Evolutionary conservation across 1,140 invertebrate genomes (phyloP).

Genomic region (Brachionus paranguensis): DNA sequence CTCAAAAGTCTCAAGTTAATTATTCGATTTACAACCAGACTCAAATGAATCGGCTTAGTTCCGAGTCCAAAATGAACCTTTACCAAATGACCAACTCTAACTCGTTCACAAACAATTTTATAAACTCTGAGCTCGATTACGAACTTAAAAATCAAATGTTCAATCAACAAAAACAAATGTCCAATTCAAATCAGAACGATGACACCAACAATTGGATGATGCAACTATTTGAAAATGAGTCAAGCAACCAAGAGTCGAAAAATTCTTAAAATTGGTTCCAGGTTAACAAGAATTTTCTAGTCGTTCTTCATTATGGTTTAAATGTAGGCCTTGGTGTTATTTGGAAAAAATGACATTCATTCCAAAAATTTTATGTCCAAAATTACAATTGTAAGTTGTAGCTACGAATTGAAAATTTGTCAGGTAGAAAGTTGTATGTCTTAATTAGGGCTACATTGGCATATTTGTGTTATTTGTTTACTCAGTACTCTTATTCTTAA

Average conservation of each 20-base stretch:
- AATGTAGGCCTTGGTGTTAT: not conserved
- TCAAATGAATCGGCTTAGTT: not conserved
- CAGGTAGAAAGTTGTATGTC: not conserved
- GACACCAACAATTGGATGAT: not conserved
- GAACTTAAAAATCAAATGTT: not conserved
- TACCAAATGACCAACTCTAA: not conserved
- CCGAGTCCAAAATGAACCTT: not conserved
- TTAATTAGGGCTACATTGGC: not conserved
- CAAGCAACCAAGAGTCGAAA: conserved; percentile 3
- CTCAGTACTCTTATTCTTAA: not conserved
- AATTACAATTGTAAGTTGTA: not conserved
- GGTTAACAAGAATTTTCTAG: not conserved
- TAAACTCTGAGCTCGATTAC: not conserved
- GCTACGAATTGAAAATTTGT: not conserved
- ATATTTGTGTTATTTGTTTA: not conserved
- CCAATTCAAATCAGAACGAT: not conserved
- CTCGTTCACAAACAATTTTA: not conserved
- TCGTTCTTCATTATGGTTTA: not conserved
- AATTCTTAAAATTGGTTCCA: not conserved
- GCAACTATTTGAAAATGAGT: conserved; percentile 7
- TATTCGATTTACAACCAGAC: not conserved
- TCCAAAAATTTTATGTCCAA: not conserved
- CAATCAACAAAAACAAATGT: not conserved
- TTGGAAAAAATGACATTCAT: not conserved
- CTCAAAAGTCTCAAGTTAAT: not conserved